A percentile compares a stretch with the other conserved stretches of the same genome.
Conservation (phyloP, 2,888 invertebrate genomes). For the Gastracanthus pulcherrimus region DNA sequence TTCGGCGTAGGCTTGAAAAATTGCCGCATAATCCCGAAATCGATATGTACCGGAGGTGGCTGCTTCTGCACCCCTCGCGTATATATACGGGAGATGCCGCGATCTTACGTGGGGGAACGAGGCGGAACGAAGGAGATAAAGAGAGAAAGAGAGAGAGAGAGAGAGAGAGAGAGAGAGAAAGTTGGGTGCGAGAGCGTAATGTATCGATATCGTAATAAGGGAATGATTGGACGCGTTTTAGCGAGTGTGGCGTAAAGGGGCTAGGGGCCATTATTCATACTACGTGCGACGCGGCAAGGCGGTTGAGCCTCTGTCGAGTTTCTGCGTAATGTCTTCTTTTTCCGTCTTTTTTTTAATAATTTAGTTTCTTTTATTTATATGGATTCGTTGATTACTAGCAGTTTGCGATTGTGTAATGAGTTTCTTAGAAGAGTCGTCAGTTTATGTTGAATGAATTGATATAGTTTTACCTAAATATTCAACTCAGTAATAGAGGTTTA, state of each 20-base stretch:
- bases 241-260: not conserved
- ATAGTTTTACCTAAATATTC: too few relatives aligned
- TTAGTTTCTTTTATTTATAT: too few relatives aligned
- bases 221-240: conserved; percentile 75
- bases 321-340: not conserved
- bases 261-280: conserved; percentile 71
- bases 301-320: conserved; percentile 23
- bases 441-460: too few relatives aligned
- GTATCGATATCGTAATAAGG: conserved; percentile 77
- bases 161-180: conserved; percentile 35
- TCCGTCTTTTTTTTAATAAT: not conserved
- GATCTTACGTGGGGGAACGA: conserved; percentile 30
- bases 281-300: not conserved
- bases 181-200: conserved; percentile 64
- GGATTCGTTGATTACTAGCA: too few relatives aligned
- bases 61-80: conserved; percentile 41
- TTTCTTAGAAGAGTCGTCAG: too few relatives aligned
- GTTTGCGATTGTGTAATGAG: too few relatives aligned
- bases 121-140: conserved; percentile 24
- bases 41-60: conserved; percentile 65
- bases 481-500: too few relatives aligned
- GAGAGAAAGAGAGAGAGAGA: conserved; percentile 39
- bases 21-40: conserved; percentile 75
- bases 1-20: conserved; percentile 76
- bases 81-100: conserved; percentile 20